Base-by-base conservation (phyloP, 2,797 vertebrate species). In the Chaetodon trifasciatus region DNA sequence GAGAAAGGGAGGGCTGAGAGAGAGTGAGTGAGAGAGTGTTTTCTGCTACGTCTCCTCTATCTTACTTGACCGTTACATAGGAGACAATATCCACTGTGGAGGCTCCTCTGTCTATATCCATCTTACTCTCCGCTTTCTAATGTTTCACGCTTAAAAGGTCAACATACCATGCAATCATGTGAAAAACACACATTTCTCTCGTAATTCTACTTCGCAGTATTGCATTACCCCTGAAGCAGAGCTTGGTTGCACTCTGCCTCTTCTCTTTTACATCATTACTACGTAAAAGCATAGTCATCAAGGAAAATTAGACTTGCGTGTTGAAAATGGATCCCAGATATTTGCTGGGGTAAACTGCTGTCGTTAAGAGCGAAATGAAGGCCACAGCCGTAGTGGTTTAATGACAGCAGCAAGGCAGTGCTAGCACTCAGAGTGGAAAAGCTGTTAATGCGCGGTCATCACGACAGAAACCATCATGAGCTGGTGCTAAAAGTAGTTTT, bases 51-150 rank as follows among this genome's bases (percentile, higher is more conserved):
- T 83, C 86, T 86, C 86, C 89, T 93, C 88, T 65, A 69, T 93
- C 88, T 92, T 84, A 72, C 86, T 90, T 89, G 88, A 91, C 88
- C 82, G 70, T 84, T 94, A 91, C 76, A 90, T 69, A 71, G 85
- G 76, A 90, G 80, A 71, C 76, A 56, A 39, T 72, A 15, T 63
- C 60, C 75, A 69, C 39, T 61, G 39, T 32, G 76, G 74, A 81
- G 70, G 74, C 70, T 76, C 64, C 81, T 76, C 73, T 24, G 28
- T 83, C 80, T 83, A n/a, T n/a, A 76, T 77, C 74, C 52, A 32
- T 74, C 61, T 70, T 40, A n/a, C 21, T 49, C 81, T 63, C 44
- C 23, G 73, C 75, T 63, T 73, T 81, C 70, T 71, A 86, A 85
- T 77, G 75, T 77, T 79, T 88, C 70, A 49, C 35, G 70, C 73